These are phyloP conservation scores for Cydia strobilella DNA, from an alignment of 1,140 invertebrate genomes.

Conservation along the genomic window DNA sequence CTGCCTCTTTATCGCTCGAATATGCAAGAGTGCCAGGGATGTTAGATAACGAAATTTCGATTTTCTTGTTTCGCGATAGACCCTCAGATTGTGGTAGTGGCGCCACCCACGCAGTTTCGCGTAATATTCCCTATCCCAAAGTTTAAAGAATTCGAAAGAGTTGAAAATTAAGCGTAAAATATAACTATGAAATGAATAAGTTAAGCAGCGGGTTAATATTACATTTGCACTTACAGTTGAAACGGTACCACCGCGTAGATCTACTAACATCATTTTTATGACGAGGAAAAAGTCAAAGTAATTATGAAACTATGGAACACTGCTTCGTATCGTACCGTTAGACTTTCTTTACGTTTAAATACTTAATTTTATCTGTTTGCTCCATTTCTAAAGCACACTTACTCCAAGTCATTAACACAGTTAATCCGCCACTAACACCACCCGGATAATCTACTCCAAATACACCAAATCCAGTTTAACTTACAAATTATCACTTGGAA, in stretches of 20 bases:
- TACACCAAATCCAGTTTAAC: conserved; percentile 45
- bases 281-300: not conserved
- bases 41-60: no score
- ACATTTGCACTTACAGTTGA: no score
- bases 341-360: conserved; percentile 3
- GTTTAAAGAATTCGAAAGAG: not conserved
- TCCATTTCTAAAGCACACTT: conserved; percentile 8
- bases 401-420: conserved; percentile 10
- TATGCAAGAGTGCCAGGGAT: no score
- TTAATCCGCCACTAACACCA: conserved; percentile 18
- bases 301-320: not conserved
- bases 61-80: no score
- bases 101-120: no score
- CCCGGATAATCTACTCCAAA: conserved; percentile 35
- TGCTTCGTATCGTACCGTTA: not conserved
- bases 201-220: no score
- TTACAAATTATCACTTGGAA: conserved; percentile 45
- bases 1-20: no score
- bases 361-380: conserved; percentile 18
- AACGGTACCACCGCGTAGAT: no score
- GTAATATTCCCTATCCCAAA: no score
- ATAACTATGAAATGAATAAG: no score
- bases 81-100: no score
- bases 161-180: no score
- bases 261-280: not conserved